Conservation (phyloP, 2,888 invertebrate genomes). For the Calliopum simillimum region DNA sequence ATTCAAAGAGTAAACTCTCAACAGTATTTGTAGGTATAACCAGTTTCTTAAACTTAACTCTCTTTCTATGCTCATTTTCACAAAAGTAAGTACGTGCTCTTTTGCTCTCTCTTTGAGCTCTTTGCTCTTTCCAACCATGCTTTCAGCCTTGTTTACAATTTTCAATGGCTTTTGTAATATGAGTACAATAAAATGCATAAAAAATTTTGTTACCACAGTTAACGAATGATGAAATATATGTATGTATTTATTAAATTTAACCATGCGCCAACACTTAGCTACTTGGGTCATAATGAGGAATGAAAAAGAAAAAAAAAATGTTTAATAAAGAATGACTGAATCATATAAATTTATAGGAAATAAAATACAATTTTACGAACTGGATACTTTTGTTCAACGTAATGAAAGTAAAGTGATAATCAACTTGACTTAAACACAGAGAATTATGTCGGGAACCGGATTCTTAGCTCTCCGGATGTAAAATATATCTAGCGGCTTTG, state of each 20-base stretch:
- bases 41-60: slow-evolving; percentile 49
- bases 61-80: slow-evolving; percentile 40
- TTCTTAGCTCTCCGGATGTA: too few species aligned
- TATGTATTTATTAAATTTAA: not conserved
- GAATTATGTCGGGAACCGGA: too few species aligned
- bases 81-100: not conserved
- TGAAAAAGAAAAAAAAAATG: not conserved
- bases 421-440: too few species aligned
- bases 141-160: slow-evolving; percentile 29
- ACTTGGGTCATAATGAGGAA: not conserved
- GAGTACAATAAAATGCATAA: slow-evolving; percentile 22
- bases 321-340: not conserved
- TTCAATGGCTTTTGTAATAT: slow-evolving; percentile 20
- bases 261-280: slow-evolving; percentile 21
- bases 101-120: slow-evolving; percentile 46
- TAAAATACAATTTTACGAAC: not conserved
- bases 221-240: not conserved
- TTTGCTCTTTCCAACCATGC: slow-evolving; percentile 48
- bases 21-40: slow-evolving; percentile 14
- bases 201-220: slow-evolving; percentile 9
- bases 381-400: not conserved
- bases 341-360: too few species aligned
- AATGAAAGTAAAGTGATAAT: not conserved
- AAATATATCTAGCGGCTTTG: too few species aligned
- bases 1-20: not conserved